Base-by-base conservation (phyloP, 2,888 invertebrate species). In the Lithophane semibrunnea region DNA sequence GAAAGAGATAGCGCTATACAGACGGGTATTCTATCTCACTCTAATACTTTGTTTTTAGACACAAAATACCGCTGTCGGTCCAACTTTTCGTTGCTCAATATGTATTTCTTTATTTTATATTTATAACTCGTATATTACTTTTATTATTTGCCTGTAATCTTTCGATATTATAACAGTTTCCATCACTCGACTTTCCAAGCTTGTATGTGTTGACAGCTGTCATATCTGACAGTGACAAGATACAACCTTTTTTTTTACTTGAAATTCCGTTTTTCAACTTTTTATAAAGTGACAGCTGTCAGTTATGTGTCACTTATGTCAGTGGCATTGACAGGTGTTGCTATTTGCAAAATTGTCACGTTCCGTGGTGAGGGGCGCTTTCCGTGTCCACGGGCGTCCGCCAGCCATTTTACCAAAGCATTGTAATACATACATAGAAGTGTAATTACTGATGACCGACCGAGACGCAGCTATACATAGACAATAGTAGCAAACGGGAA, bases 401-500 rank as follows among this genome's bases (percentile, higher is more conserved):
- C 89, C 88, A 85, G 89, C 90, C 91, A 89, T 89, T 88, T 87
- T 90, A 91, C 91, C 91, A 92, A 92, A 92, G 91, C 88, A 87
- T 85, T 90, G 88, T 89, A 89, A 84, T 84, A 88, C 84, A 82
- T 86, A 85, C 83, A 82, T 88, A 86, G 84, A 86, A 75, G 42
- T 84, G 80, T 82, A 82, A 79, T 80, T 75, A 79, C 67, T 75
- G 82, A 71, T 77, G 86, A 69, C 68, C 76, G 83, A 44, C 69
- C 76, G 80, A 75, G 79, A 73, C 77, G 61, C 61, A 54, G 61
- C 63, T 52, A 56, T 52, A 29, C 63, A 69, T 60, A 73, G 66
- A 68, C 68, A 65, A 73, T 29, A 29, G 47, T 44, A 63, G 37
- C 44, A 66, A 80, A 61, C 29, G 60, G 71, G 58, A 73, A 63